Base-by-base conservation (phyloP, 2,888 invertebrate species). In the Macrosiphum euphorbiae region DNA sequence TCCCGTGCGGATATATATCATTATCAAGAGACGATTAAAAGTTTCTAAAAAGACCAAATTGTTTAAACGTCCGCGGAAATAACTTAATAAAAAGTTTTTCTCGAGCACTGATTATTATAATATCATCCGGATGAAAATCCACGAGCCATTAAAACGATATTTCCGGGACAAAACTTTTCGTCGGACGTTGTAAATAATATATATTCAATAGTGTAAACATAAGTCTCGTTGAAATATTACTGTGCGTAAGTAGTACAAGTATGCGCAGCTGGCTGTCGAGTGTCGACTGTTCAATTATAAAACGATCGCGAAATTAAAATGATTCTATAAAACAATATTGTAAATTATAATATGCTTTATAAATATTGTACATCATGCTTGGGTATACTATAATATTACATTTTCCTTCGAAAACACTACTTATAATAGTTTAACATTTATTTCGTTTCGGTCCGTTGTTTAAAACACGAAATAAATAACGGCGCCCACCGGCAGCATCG, bases 111-210 rank as follows among this genome's bases (percentile, higher is more conserved):
- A 78, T 78, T 78, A 78, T 78, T 78, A 35, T 35, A 78, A 78
- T 78, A 78, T 78, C 35, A 78, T 35, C 35, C 20, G 78, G 35
- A 20, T 16, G 89, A 44, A 58, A 89, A 28, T 55, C 26, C 28
- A 20, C 28, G 0, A 89, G 41, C 13, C 28, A 16, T 41, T 89
- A 16, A 89, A 58, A 89, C 16, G 28, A 16, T 58, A 89, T 58
- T 58, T 58, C 41, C 89, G 26, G 28, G 58, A 89, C 89, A 28
- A 89, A 89, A 89, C 28, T 78, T 58, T 52, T 87, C 16, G 52
- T 10, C 10, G 50, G 87, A 87, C 50, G 87, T 52, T 44, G 26
- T 47, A 28, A 50, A 50, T 87, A 87, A 78, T 78, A 87, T 87
- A n/a, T 52, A 52, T n/a, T 87, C 87, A 47, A 50, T 52, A 35